Evolutionary conservation across 2,888 invertebrate species (phyloP).

Genomic region (Rhagonycha lutea): DNA sequence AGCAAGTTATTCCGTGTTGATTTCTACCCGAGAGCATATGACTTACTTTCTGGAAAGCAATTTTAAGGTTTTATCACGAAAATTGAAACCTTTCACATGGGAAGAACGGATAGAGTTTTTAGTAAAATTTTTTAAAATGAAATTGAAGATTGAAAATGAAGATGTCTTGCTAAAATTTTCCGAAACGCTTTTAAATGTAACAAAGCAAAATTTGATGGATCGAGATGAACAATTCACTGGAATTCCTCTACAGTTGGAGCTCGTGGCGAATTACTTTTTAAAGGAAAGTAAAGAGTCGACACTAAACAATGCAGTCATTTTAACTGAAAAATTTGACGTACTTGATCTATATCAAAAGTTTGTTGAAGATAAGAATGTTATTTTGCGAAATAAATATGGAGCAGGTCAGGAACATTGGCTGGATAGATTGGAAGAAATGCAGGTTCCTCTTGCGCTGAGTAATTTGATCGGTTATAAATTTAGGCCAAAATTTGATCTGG

Average conservation of each 20-base stretch:
- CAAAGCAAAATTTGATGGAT: not conserved
- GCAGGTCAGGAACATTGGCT: not conserved
- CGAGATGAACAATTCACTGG: not conserved
- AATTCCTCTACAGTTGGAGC: not conserved
- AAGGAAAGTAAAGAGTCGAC: not conserved
- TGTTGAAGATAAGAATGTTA: not conserved
- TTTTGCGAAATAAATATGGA: not conserved
- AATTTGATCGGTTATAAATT: not conserved
- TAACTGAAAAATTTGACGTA: not conserved
- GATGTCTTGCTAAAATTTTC: not conserved
- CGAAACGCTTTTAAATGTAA: not conserved
- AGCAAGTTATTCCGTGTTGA: not conserved
- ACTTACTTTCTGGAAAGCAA: not conserved
- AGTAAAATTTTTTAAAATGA: not conserved
- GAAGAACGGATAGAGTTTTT: not conserved
- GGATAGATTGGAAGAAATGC: not conserved
- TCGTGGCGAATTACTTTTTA: not conserved
- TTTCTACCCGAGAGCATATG: conserved; percentile 1
- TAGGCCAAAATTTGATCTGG: not conserved
- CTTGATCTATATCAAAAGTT: not conserved
- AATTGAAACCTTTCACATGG: not conserved
- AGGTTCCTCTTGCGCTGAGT: not conserved
- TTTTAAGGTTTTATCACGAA: not conserved
- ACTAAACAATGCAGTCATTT: not conserved
- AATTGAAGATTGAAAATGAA: not conserved